Conservation (phyloP, 2,113 vertebrate genomes). For the Syngnathus floridae region DNA sequence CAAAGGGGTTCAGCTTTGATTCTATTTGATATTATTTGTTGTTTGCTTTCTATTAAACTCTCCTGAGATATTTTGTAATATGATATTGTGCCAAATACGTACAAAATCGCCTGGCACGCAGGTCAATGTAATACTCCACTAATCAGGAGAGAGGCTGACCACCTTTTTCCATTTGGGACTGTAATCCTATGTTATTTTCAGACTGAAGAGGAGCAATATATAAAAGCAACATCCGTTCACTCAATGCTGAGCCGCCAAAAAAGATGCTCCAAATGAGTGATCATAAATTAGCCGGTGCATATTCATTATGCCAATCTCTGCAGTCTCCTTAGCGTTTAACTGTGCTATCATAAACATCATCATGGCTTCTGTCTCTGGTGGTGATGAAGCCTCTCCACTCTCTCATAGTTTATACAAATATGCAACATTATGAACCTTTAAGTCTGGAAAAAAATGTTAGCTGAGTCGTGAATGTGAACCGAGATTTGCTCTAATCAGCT, state of each 20-base stretch:
- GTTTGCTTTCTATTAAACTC: background rate
- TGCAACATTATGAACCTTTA: constrained; percentile 1
- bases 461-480: constrained; percentile 9
- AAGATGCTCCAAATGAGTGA: constrained; percentile 56
- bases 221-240: constrained; percentile 36
- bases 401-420: constrained; percentile 12
- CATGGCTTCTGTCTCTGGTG: constrained; percentile 54
- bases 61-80: background rate
- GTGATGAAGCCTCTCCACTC: constrained; percentile 37
- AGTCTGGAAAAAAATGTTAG: constrained; percentile 4
- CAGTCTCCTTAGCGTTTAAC: constrained; percentile 59
- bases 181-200: background rate
- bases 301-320: constrained; percentile 53
- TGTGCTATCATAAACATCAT: constrained; percentile 59
- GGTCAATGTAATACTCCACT: constrained; percentile 34
- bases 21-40: background rate
- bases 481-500: constrained; percentile 34
- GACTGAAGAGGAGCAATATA: constrained; percentile 22
- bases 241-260: constrained; percentile 43
- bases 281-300: constrained; percentile 57
- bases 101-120: constrained; percentile 42
- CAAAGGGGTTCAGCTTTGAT: background rate
- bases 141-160: constrained; percentile 29
- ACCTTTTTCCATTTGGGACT: background rate
- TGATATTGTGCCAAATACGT: background rate